These are phyloP conservation scores for Ciconia nigra DNA, from an alignment of 2,797 vertebrate genomes.

Conservation along the genomic window DNA sequence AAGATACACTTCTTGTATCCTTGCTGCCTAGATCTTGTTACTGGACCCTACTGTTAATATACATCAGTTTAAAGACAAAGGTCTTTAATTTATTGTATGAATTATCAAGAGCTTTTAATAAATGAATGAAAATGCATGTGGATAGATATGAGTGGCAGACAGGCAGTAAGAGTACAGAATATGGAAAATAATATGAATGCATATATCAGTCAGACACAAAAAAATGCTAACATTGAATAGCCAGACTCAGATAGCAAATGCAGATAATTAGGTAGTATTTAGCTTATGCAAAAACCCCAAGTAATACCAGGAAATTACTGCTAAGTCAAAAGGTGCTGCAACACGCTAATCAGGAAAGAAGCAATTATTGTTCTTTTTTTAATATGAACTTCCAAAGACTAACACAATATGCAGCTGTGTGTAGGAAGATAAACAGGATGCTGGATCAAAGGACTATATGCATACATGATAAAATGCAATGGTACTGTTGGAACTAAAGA, in stretches of 20 bases:
- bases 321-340: background rate
- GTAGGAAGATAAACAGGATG: slow-evolving; percentile 30
- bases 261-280: background rate
- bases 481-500: background rate
- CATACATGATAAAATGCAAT: background rate
- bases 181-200: background rate
- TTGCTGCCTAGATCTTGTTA: background rate
- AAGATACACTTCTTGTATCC: background rate
- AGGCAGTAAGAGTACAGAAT: background rate
- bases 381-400: background rate
- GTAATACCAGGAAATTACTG: slow-evolving; percentile 10
- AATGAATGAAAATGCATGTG: background rate
- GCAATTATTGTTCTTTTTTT: background rate
- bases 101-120: background rate
- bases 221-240: background rate
- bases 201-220: background rate
- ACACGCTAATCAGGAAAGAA: slow-evolving; percentile 23
- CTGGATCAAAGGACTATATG: background rate
- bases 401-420: background rate
- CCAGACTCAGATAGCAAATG: background rate
- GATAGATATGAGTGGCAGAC: background rate
- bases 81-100: background rate
- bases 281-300: background rate
- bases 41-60: accelerated
- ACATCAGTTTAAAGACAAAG: background rate